phyloP scores from a whole-genome alignment of 2,797 vertebrate species.

The Phoxinus dragarum region DNA sequence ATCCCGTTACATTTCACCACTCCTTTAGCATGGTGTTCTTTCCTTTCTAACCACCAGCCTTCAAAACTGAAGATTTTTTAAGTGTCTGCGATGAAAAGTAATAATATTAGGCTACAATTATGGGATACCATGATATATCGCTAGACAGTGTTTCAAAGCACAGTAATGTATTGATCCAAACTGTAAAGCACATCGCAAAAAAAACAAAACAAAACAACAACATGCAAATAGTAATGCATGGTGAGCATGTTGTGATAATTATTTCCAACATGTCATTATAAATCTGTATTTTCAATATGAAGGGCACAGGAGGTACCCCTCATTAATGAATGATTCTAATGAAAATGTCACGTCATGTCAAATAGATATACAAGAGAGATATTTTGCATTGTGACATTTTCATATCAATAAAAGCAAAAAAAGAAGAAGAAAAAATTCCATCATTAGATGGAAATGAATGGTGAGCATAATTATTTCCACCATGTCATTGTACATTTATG shows the following conservation, averaged over 20 bases:
- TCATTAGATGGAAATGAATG: not conserved
- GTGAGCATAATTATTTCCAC: not conserved
- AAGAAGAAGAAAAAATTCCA: no score
- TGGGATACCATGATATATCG: not conserved
- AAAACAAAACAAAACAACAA: not conserved
- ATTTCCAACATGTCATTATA: not conserved
- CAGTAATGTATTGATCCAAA: not conserved
- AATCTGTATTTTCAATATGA: not conserved
- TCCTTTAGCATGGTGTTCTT: conserved; percentile 18
- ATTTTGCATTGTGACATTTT: not conserved
- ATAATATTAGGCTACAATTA: not conserved
- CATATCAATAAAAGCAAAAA: not conserved
- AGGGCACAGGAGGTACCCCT: not conserved
- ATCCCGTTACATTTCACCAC: conserved; percentile 40
- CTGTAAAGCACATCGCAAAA: not conserved
- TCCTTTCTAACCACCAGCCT: conserved; percentile 25
- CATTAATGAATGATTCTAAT: not conserved
- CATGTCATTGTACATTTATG: not conserved
- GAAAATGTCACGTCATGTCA: not conserved
- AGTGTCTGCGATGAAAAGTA: conserved; percentile 29
- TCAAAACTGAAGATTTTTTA: not conserved
- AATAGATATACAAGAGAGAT: no score
- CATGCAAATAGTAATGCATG: not conserved
- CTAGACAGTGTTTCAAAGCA: not conserved
- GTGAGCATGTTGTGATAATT: not conserved